Evolutionary conservation across 1,140 invertebrate species (phyloP).

Genomic region (Prorops nasuta): DNA sequence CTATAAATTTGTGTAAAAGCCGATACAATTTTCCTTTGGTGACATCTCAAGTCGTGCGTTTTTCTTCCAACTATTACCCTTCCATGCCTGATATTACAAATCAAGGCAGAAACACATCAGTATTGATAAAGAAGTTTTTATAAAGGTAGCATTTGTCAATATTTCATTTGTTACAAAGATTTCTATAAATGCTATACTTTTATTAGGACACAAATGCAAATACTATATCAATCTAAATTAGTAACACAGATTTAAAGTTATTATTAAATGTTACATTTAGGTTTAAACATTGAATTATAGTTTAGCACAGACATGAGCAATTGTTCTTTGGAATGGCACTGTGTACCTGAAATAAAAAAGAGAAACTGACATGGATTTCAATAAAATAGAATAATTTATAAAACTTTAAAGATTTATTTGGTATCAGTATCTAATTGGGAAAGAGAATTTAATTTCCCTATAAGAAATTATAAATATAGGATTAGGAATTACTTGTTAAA

Average conservation of each 20-base stretch:
- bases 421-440: background rate
- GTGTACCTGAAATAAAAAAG: slow-evolving; percentile 37
- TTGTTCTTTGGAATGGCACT: slow-evolving; percentile 48
- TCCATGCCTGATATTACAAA: slow-evolving; percentile 4
- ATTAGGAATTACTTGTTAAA: background rate
- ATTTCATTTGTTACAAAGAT: slow-evolving; percentile 11
- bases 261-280: slow-evolving; percentile 5
- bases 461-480: background rate
- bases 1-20: slow-evolving; percentile 36
- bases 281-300: slow-evolving; percentile 14
- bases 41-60: slow-evolving; percentile 29
- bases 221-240: background rate
- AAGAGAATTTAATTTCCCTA: background rate
- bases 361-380: background rate
- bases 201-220: background rate
- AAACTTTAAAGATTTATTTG: too few species aligned
- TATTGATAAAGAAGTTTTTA: slow-evolving; percentile 9
- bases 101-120: background rate
- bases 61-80: slow-evolving; percentile 20
- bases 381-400: background rate
- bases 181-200: slow-evolving; percentile 2
- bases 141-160: slow-evolving; percentile 1
- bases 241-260: background rate
- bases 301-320: slow-evolving; percentile 50
- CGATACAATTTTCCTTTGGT: slow-evolving; percentile 40